Base-by-base conservation (phyloP, 2,888 invertebrate genomes). In the Leucophenga maculata region DNA sequence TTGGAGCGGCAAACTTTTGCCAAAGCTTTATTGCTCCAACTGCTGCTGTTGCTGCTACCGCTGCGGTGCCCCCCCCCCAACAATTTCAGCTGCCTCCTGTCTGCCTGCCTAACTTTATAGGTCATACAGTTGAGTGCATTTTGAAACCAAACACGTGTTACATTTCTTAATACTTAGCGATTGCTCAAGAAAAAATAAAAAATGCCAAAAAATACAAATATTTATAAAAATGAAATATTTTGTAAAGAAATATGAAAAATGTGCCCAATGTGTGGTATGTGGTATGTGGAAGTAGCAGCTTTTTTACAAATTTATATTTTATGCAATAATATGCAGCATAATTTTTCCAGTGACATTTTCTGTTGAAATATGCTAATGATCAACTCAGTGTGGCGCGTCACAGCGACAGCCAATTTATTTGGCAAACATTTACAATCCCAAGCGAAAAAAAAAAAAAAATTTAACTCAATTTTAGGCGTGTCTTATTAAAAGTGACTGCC, bases 51-150 rank as follows among this genome's bases (percentile, higher is more conserved):
- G 8, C 1, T n/a, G n/a, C n/a, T n/a, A n/a, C n/a, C n/a, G n/a
- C n/a, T n/a, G n/a, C n/a, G n/a, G n/a, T n/a, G n/a, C n/a, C n/a
- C n/a, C n/a, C 3, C 11, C 39, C 8, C 8, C 39, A 6, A 11
- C 39, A 6, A 16, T 59, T 59, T 59, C n/a, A 11, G n/a, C 13
- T 50, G 6, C 14, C 32, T n/a, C 59, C 26, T 26, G 6, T 11
- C 52, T 46, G 70, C 8, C 68, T 72, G 68, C 48, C 70, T 73
- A 9, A 8, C 8, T 39, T 80, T 84, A 78, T 81, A 83, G 80
- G 80, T 82, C 80, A 81, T 71, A 78, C 81, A 80, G 81, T 78
- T 83, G 79, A 82, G 78, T 78, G 83, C 78, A 74, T 84, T 81
- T 77, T 75, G 75, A 75, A 48, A 64, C 46, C 80, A 79, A 79